Evolutionary conservation across 2,888 invertebrate species (phyloP), one percentile per base, ranked within the genome.

Genomic region (Zele albiditarsus): DNA sequence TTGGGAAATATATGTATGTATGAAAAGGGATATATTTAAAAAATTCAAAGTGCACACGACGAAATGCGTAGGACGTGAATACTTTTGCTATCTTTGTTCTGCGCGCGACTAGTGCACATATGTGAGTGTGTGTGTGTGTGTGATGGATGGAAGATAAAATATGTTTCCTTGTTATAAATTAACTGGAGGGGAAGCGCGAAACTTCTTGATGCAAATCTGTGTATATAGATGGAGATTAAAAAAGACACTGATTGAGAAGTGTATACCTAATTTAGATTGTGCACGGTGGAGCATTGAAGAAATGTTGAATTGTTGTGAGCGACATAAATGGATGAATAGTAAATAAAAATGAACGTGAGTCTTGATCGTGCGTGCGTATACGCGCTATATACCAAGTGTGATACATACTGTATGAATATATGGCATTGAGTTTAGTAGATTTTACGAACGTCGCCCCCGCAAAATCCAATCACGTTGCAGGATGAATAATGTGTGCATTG

Each of bases 401-500:
- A n/a, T 67, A 67, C 49, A 67, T n/a, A 67, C 49, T 67, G 46
- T 68, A 73, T 73, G 53, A 53, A 53, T 66, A 27, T 23, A 33
- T 62, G 66, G 33, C 31, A 65, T 63, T 49, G 75, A 78, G 79
- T 77, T 79, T 79, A 79, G 78, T 77, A 78, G 78, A 79, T 80
- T 81, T 81, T 71, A 78, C 77, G 78, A 77, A 76, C 75, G 74
- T 77, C 82, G 79, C 81, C 81, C 80, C 80, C 81, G 82, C 81
- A 80, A 73, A 80, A 81, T 80, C 81, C 82, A 82, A 82, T 82
- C 81, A 82, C 81, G 80, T 77, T 78, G 76, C 62, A 53, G 79
- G 80, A 82, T 81, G 82, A 82, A 78, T 80, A 80, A 81, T 80
- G 81, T 75, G 79, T 80, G 77, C 81, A 80, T 79, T 81, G 79